A percentile compares a stretch with the other conserved stretches of the same genome.
phyloP scores from a whole-genome alignment of 2,797 vertebrate genomes.

The Columba guinea region DNA sequence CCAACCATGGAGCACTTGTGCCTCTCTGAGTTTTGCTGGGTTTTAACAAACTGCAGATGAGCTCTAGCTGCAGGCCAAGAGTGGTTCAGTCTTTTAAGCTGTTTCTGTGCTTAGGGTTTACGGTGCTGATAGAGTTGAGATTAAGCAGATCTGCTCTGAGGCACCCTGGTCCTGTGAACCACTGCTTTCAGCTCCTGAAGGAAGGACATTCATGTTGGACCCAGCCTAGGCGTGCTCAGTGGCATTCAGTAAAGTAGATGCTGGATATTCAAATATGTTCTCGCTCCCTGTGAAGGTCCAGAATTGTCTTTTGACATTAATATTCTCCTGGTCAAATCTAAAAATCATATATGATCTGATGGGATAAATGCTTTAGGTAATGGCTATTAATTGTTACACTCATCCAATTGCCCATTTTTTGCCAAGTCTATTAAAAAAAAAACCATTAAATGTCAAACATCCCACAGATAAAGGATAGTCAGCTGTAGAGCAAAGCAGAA shows the following conservation, averaged over 20 bases:
- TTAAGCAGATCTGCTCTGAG: neutral
- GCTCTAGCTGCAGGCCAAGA: neutral
- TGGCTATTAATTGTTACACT: neutral
- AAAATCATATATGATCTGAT: neutral
- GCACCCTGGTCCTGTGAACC: neutral
- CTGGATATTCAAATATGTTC: neutral
- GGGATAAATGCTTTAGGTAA: neutral
- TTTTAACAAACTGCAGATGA: neutral
- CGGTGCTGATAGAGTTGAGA: neutral
- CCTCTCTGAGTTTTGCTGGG: neutral
- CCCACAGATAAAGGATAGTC: neutral
- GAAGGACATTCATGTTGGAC: neutral
- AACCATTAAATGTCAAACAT: neutral
- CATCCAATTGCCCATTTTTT: neutral
- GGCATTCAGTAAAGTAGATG: neutral
- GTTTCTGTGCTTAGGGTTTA: neutral
- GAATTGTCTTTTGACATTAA: neutral
- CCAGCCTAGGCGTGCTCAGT: fast-evolving
- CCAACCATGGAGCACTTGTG: neutral
- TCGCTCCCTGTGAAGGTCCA: neutral
- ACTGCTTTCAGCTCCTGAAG: neutral
- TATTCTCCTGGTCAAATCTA: neutral
- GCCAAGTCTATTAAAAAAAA: neutral
- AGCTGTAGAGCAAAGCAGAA: neutral
- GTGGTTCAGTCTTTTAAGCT: neutral